phyloP scores from a whole-genome alignment of 2,113 vertebrate genomes.

The Corvus hawaiiensis region DNA sequence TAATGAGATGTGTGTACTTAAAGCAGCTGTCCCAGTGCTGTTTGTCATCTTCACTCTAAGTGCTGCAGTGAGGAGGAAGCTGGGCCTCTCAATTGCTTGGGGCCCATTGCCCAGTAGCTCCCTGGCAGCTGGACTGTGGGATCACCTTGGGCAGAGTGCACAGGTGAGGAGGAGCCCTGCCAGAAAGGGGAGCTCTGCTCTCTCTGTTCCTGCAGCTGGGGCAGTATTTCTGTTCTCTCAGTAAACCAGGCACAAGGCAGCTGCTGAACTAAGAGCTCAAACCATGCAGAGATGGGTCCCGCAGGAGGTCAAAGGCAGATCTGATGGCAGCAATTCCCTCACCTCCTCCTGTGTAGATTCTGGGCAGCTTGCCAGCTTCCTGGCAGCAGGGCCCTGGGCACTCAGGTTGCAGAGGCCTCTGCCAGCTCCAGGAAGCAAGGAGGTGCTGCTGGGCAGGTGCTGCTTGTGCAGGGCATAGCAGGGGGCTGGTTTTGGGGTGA shows the following conservation, averaged over 20 bases:
- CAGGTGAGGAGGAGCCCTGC: background rate
- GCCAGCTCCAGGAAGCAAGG: background rate
- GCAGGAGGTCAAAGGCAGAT: background rate
- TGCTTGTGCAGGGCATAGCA: background rate
- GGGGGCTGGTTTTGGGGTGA: background rate
- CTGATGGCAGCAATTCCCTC: background rate
- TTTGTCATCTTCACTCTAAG: background rate
- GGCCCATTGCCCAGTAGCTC: fast-evolving
- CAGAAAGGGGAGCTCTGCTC: background rate
- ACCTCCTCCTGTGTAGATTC: background rate
- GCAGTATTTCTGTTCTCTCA: background rate
- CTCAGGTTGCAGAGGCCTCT: background rate
- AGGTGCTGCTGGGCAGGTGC: background rate
- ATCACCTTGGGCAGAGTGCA: fast-evolving
- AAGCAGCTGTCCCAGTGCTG: background rate
- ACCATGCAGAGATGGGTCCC: background rate
- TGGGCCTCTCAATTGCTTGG: background rate
- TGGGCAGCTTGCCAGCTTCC: background rate
- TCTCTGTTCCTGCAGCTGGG: background rate
- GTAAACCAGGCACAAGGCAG: background rate
- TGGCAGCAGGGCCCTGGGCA: background rate
- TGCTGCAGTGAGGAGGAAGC: background rate
- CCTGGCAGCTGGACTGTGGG: background rate
- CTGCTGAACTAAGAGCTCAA: background rate
- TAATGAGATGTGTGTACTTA: background rate